These are phyloP conservation scores for Indicator maculatus DNA, from an alignment of 2,113 vertebrate species.

Conservation along the genomic window DNA sequence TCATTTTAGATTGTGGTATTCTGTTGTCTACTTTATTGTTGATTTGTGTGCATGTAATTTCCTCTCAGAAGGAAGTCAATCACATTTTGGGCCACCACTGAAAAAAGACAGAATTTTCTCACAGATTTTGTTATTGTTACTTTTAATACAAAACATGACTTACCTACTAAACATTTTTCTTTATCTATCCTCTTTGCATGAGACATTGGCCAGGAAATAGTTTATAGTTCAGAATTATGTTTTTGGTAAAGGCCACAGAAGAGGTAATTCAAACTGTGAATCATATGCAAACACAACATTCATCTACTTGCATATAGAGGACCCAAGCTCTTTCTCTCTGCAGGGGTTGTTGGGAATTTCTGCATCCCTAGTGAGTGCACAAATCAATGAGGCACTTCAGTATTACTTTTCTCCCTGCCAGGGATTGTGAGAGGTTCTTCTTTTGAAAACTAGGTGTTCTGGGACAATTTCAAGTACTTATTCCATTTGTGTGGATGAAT, in stretches of 20 bases:
- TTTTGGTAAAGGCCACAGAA: not conserved
- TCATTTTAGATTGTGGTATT: not conserved
- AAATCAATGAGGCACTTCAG: not conserved
- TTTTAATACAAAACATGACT: not conserved
- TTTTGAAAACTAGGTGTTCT: not conserved
- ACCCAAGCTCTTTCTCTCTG: fast-evolving
- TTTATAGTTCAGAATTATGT: not conserved
- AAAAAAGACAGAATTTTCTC: not conserved
- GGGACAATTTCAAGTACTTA: not conserved
- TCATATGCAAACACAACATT: not conserved
- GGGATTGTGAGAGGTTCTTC: not conserved
- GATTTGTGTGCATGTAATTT: not conserved
- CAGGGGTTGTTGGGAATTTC: not conserved
- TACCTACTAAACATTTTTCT: not conserved
- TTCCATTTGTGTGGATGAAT: not conserved
- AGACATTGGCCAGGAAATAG: not conserved
- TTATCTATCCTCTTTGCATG: not conserved
- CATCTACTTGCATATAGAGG: not conserved
- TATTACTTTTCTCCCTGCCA: not conserved
- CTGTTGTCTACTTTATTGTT: not conserved
- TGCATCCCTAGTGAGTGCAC: not conserved
- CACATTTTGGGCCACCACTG: not conserved
- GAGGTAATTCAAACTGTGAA: not conserved
- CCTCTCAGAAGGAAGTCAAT: not conserved
- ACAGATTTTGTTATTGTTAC: not conserved